A percentile compares a stretch with the other conserved stretches of the same genome.
Evolutionary conservation across 2,797 vertebrate species (phyloP).

Genomic region (Coreius guichenoti): DNA sequence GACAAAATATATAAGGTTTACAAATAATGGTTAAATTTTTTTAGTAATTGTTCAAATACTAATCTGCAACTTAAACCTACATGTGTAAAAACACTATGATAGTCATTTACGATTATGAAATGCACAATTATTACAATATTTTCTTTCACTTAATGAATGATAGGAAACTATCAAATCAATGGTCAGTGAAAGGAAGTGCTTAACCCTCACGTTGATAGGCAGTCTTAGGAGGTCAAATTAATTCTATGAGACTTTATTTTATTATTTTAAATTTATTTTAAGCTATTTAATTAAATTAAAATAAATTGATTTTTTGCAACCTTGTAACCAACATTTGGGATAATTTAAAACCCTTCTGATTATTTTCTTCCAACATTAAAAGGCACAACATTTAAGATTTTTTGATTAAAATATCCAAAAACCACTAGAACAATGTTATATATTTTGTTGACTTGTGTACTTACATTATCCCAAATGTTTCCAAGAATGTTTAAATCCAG

Average conservation of each 20-base stretch:
- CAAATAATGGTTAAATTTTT: not conserved
- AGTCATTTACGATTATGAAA: not conserved
- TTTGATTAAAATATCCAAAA: no score
- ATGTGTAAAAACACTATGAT: not conserved
- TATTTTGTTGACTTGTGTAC: no score
- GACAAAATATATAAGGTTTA: not conserved
- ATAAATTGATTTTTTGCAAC: not conserved
- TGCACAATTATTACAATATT: not conserved
- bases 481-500: no score
- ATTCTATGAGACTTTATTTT: not conserved
- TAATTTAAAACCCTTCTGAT: not conserved
- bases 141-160: not conserved
- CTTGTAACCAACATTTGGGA: not conserved
- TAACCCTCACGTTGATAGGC: not conserved
- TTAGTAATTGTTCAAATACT: not conserved
- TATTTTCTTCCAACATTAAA: not conserved
- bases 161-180: not conserved
- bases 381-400: no score
- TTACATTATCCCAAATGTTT: no score
- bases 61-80: not conserved
- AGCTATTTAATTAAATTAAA: not conserved
- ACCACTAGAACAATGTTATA: no score
- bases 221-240: not conserved
- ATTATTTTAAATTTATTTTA: not conserved
- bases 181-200: not conserved